Conservation (phyloP, 2,888 invertebrate species). For the Chromoteleia sp. region DNA sequence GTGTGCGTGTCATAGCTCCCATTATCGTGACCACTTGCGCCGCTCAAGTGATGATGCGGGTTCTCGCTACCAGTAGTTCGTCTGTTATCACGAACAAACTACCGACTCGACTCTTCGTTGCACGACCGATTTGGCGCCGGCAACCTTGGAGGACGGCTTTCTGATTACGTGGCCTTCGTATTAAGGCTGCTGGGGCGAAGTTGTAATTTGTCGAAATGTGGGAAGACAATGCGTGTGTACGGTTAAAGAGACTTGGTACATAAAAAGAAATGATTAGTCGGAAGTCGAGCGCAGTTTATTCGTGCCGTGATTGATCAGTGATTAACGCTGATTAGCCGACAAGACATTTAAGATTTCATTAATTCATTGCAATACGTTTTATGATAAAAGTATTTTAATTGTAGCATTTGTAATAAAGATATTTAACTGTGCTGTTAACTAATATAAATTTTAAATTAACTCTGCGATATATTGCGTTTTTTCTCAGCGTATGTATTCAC, state of each 20-base stretch:
- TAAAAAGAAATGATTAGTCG: background rate
- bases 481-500: no score
- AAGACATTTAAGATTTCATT: no score
- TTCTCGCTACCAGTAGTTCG: conserved; percentile 62
- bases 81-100: conserved; percentile 63
- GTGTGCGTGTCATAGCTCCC: conserved; percentile 76
- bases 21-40: conserved; percentile 79
- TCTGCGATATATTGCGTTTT: no score
- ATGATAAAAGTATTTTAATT: no score
- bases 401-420: no score
- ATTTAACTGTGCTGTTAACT: no score
- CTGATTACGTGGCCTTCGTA: conserved; percentile 62
- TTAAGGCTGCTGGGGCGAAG: conserved; percentile 30
- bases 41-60: conserved; percentile 76
- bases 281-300: no score
- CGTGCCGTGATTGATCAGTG: no score
- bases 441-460: no score
- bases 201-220: conserved; percentile 29
- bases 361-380: no score
- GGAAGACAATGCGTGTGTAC: conserved; percentile 10
- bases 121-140: conserved; percentile 59
- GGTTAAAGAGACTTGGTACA: no score
- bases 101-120: conserved; percentile 54
- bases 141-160: conserved; percentile 66
- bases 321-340: no score